phyloP scores from a whole-genome alignment of 2,797 vertebrate genomes.

The Cynodonichthys magdalenae region DNA sequence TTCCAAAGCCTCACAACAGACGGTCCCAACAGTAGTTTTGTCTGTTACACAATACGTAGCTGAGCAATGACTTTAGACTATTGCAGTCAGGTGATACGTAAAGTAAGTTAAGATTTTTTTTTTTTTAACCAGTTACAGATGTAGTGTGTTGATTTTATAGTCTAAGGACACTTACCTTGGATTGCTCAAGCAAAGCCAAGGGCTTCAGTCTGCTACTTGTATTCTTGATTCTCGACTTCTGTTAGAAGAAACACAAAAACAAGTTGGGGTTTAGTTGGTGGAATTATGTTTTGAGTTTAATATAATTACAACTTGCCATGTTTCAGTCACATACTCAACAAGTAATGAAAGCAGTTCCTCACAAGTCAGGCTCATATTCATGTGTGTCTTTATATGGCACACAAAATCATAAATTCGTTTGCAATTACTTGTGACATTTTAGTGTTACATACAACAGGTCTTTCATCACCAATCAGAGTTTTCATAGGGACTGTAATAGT shows the following conservation, averaged over 20 bases:
- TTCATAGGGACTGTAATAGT: slow-evolving; percentile 25
- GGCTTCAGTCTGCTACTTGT: slow-evolving; percentile 56
- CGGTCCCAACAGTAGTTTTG: slow-evolving; percentile 56
- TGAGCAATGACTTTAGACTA: slow-evolving; percentile 31
- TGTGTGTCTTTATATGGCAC: slow-evolving; percentile 5
- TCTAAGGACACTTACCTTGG: slow-evolving; percentile 65
- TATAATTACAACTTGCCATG: neutral
- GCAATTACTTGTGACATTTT: slow-evolving; percentile 1
- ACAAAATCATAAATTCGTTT: slow-evolving; percentile 1
- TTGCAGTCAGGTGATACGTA: slow-evolving; percentile 11
- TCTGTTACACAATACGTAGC: slow-evolving; percentile 27
- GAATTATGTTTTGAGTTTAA: neutral
- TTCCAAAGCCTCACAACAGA: slow-evolving; percentile 70
- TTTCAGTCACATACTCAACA: slow-evolving; percentile 17
- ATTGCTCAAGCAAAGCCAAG: slow-evolving; percentile 75
- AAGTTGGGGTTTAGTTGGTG: slow-evolving; percentile 7
- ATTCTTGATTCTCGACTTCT: slow-evolving; percentile 70
- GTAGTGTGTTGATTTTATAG: slow-evolving; percentile 10
- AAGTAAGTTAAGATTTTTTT: slow-evolving; percentile 9
- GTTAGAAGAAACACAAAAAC: slow-evolving; percentile 42
- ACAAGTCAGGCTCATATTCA: slow-evolving; percentile 14
- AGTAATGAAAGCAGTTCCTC: slow-evolving; percentile 4
- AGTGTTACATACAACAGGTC: neutral
- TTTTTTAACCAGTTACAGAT: slow-evolving; percentile 9
- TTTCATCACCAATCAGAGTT: slow-evolving; percentile 15